Evolutionary conservation across 1,140 invertebrate species (phyloP).

Genomic region (Papilio machaon): DNA sequence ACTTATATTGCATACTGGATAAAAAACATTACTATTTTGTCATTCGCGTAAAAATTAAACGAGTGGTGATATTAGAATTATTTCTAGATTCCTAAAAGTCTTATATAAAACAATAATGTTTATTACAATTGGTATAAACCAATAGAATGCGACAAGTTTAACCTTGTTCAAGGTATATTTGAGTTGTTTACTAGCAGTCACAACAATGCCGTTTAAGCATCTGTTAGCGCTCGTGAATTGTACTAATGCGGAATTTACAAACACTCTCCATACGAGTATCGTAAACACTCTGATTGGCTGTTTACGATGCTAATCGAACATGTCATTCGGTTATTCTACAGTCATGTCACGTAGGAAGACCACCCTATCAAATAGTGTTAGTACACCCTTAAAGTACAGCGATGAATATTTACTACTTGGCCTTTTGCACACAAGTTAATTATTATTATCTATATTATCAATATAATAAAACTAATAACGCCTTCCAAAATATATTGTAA

Average conservation of each 20-base stretch:
- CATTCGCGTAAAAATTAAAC: too few species aligned
- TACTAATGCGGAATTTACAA: conserved; percentile 46
- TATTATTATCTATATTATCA: not conserved
- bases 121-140: not conserved
- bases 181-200: not conserved
- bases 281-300: conserved; percentile 53
- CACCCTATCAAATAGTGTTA: conserved; percentile 25
- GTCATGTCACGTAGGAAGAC: conserved; percentile 44
- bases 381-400: not conserved
- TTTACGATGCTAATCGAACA: conserved; percentile 50
- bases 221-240: conserved; percentile 48
- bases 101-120: not conserved
- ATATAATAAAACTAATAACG: not conserved
- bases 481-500: not conserved
- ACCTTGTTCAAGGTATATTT: conserved; percentile 2
- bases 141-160: not conserved
- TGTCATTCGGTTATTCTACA: conserved; percentile 46
- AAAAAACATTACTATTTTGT: too few species aligned
- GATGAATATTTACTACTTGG: conserved; percentile 14
- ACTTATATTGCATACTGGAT: too few species aligned
- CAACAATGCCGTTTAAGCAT: conserved; percentile 29
- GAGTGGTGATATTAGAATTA: too few species aligned
- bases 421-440: conserved; percentile 3
- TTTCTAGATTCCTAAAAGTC: too few species aligned
- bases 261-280: conserved; percentile 48